Conservation (phyloP, 2,888 invertebrate species). For the Noctua janthe region DNA sequence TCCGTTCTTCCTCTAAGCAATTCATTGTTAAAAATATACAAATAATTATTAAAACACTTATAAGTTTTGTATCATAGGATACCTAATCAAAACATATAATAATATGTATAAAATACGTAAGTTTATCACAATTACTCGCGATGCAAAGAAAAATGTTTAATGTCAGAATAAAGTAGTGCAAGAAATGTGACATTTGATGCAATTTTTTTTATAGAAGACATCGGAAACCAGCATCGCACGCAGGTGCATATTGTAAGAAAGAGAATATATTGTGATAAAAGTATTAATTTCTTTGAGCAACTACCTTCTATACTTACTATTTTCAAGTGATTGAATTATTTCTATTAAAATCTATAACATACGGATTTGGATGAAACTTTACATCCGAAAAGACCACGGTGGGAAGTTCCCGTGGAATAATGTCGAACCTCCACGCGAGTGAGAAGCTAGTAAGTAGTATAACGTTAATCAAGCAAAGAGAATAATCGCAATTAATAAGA, state of each 20-base stretch:
- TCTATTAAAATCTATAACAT: neutral
- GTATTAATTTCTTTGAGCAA: neutral
- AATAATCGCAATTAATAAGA: neutral
- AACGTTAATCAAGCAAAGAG: neutral
- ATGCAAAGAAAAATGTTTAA: constrained; percentile 18
- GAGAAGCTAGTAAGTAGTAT: neutral
- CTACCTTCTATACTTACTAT: neutral
- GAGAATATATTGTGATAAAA: neutral
- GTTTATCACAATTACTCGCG: constrained; percentile 17
- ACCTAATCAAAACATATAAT: constrained; percentile 18
- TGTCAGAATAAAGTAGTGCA: constrained; percentile 27
- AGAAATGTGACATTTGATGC: constrained; percentile 4
- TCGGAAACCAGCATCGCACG: constrained; percentile 21
- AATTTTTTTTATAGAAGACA: constrained; percentile 6
- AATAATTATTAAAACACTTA: constrained; percentile 9
- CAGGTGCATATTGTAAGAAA: neutral
- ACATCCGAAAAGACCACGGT: neutral
- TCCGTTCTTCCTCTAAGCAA: constrained; percentile 80
- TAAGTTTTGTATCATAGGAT: constrained; percentile 16
- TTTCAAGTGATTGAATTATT: neutral
- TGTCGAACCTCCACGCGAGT: neutral
- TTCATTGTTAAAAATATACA: constrained; percentile 39
- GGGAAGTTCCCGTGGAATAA: neutral
- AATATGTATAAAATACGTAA: constrained; percentile 12
- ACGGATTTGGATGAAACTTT: neutral